Base-by-base conservation (phyloP, 2,888 invertebrate species). In the Masnerella sp. region DNA sequence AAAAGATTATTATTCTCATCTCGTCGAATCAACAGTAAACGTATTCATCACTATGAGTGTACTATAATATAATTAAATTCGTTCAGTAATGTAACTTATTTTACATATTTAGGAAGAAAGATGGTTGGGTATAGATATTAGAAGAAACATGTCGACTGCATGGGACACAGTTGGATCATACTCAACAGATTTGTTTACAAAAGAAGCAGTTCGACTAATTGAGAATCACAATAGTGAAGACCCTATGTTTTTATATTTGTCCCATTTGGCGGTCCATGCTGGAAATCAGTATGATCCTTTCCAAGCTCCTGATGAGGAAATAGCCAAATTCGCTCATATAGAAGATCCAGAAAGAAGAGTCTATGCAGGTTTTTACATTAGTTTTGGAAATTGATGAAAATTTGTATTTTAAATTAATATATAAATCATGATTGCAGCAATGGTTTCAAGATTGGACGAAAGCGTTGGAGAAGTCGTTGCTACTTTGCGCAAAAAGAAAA, bases 371-470 rank as follows among this genome's bases (percentile, higher is more conserved):
- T 17, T 18, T 22, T 8, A 22, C 7, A 3, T 22, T 7, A 22
- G 22, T 22, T 22, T 22, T 22, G 22, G 22, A 25, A 25, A 25
- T 25, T 25, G 5, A 25, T 7, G 7, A 4, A 25, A 25, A 5
- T 25, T 25, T 25, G 4, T 25, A 5, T 4, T 25, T 25, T 25
- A 5, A 25, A 25, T 25, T 25, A 5, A 30, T 30, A 7, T 22
- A 22, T 22, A 5, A 22, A 22, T 22, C 7, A 22, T 58, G 25
- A 71, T 90, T 89, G 64, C 84, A 94, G 96, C 94, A 7, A 95
- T 97, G 92, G 90, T 96, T 0, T 92, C 94, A 15, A 93, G 93
- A 78, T 88, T 98, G 80, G 98, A 98, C 84, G 91, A 94, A 67
- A 94, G 96, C 32, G 91, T 98, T 0, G 96, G 96, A 0, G 90